Base-by-base conservation (phyloP, 2,113 vertebrate species). In the Phylloscopus trochiloides region DNA sequence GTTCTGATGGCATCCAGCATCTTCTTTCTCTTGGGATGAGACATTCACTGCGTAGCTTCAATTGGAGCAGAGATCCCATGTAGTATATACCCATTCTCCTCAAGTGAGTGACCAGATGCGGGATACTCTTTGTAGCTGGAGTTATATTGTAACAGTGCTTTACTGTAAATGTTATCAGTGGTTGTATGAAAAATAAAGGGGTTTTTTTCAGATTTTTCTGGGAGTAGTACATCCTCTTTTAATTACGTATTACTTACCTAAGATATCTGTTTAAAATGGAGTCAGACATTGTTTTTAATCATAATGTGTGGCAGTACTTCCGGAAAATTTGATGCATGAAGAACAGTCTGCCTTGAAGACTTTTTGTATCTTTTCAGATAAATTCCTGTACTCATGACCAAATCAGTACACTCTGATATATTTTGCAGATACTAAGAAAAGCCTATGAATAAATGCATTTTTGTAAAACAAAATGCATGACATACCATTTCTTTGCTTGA, bases 271-370 rank as follows among this genome's bases (percentile, higher is more conserved):
- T 91, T 68, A 68, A 92, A 94, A 82, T 51, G 3, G 34, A 79
- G 29, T 74, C 18, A 74, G 1, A 34, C 20, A 7, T 3, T 25
- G 16, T 59, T 78, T 70, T 79, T 67, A 81, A 48, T 90, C 3
- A 6, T 47, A 62, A 17, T 0, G 0, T 73, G 9, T 63, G 42
- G 15, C 76, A 67, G 28, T 65, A 66, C 31, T 72, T 43, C 18
- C 63, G 57, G 34, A 84, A 66, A 90, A 72, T 8, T 2, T 48
- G 17, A 11, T 26, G 2, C 1, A 1, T 58, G 29, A 61, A 66
- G 12, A 85, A 7, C 38, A 45, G 21, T 48, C 17, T 66, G 51
- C 25, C 10, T 51, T 81, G 25, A 94, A 55, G 43, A 43, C 24
- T 55, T 75, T 31, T 54, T 61, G 22, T 19, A 90, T 17, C 5